These are phyloP conservation scores for Xiphias gladius DNA, from an alignment of 2,113 vertebrate species.

Conservation along the genomic window DNA sequence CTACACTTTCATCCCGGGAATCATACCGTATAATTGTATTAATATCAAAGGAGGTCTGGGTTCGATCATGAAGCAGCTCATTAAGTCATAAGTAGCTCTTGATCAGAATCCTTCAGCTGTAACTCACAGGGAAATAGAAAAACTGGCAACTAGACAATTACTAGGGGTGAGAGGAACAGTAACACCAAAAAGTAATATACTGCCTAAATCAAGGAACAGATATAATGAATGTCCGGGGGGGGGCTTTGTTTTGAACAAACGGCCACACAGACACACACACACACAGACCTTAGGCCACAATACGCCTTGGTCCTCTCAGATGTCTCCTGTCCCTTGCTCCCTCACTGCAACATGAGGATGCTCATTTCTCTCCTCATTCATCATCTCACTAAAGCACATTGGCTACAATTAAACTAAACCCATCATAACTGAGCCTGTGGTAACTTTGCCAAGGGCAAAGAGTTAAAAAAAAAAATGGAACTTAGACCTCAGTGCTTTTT, in stretches of 20 bases:
- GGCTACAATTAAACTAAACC: slow-evolving; percentile 64
- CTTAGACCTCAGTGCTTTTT: background rate
- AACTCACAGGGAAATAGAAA: slow-evolving; percentile 2
- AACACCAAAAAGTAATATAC: slow-evolving; percentile 19
- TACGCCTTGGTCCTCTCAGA: slow-evolving; percentile 15
- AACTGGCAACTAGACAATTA: slow-evolving; percentile 11
- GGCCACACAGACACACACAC: slow-evolving; percentile 4
- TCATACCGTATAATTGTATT: slow-evolving; percentile 29
- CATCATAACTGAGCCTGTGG: slow-evolving; percentile 44
- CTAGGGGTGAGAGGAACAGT: slow-evolving; percentile 8
- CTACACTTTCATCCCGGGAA: slow-evolving; percentile 37
- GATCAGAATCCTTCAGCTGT: slow-evolving; percentile 46
- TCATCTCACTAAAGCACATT: slow-evolving; percentile 53
- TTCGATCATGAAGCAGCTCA: slow-evolving; percentile 54
- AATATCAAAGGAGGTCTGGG: slow-evolving; percentile 53
- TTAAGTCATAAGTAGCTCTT: slow-evolving; percentile 62
- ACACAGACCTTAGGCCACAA: background rate
- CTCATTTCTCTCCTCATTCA: slow-evolving; percentile 56
- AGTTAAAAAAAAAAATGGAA: slow-evolving; percentile 4
- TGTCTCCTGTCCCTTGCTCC: slow-evolving; percentile 37
- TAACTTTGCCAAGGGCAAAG: slow-evolving; percentile 40
- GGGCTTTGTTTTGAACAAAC: background rate
- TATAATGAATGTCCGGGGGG: slow-evolving; percentile 17
- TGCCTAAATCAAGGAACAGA: slow-evolving; percentile 17
- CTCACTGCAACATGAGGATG: slow-evolving; percentile 47